Evolutionary conservation across 2,113 vertebrate genomes (phyloP).

Genomic region (Mobula hypostoma): DNA sequence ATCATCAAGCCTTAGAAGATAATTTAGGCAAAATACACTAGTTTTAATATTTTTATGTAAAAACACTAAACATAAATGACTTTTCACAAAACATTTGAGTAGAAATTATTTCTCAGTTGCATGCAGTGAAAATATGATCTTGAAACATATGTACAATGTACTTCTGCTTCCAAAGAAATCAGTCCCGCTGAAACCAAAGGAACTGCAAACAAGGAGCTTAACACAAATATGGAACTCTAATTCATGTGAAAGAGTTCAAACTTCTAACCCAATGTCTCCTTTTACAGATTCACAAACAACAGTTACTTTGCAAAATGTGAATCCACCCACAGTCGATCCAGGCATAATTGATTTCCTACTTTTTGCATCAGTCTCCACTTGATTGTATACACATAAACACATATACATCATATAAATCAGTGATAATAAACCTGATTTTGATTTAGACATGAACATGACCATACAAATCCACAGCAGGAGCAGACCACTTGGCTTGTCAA

Average conservation of each 20-base stretch:
- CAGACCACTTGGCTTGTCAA: no score
- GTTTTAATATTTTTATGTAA: not conserved
- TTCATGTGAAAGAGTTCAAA: no score
- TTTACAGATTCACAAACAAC: not conserved
- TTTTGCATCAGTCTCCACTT: not conserved
- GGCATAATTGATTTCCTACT: not conserved
- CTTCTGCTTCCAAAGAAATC: not conserved
- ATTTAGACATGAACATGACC: no score
- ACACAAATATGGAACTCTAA: no score
- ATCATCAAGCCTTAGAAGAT: not conserved
- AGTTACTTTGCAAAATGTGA: not conserved
- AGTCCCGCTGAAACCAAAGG: no score
- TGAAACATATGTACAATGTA: no score
- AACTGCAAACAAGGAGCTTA: no score
- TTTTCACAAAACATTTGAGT: not conserved
- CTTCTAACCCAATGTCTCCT: not conserved
- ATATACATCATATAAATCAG: no score
- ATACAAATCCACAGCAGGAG: no score
- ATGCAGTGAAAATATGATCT: no score
- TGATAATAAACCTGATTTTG: no score
- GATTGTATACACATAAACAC: no score
- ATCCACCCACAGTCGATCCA: not conserved
- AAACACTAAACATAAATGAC: not conserved
- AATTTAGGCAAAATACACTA: not conserved
- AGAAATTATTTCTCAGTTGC: not conserved